These are phyloP conservation scores for Nomada ferruginata DNA, from an alignment of 2,888 invertebrate genomes.

Conservation along the genomic window DNA sequence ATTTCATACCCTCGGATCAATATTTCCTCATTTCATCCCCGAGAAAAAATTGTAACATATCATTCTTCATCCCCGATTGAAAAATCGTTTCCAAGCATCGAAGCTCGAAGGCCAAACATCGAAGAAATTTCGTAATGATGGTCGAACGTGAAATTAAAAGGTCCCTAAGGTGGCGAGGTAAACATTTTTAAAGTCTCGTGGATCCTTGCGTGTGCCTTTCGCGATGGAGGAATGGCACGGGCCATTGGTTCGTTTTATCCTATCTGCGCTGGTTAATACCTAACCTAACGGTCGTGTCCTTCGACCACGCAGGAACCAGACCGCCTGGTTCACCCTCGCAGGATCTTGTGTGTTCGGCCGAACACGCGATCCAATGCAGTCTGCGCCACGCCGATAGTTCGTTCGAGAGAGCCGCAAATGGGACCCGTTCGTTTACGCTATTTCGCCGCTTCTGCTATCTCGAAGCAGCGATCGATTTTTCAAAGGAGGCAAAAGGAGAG, in stretches of 20 bases:
- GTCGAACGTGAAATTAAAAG: no score
- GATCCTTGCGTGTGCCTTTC: slow-evolving; percentile 25
- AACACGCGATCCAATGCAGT: slow-evolving; percentile 71
- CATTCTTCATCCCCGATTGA: no score
- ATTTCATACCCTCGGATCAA: no score
- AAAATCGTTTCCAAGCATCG: no score
- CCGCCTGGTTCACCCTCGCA: slow-evolving; percentile 57
- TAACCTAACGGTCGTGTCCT: slow-evolving; percentile 74
- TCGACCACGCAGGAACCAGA: slow-evolving; percentile 70
- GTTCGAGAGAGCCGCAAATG: slow-evolving; percentile 61
- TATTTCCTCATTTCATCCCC: no score
- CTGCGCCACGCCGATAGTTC: slow-evolving; percentile 60
- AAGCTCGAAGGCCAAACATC: no score
- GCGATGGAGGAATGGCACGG: slow-evolving; percentile 29
- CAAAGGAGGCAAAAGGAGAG: slow-evolving; percentile 31
- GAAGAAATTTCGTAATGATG: no score
- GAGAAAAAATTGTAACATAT: no score
- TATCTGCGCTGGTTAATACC: slow-evolving; percentile 68
- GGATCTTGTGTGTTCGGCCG: slow-evolving; percentile 56
- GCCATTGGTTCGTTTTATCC: slow-evolving; percentile 68
- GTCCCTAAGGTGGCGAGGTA: no score
- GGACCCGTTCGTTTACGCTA: slow-evolving; percentile 39
- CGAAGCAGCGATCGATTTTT: slow-evolving; percentile 38
- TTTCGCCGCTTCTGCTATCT: slow-evolving; percentile 42
- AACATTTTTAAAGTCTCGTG: slow-evolving; percentile 13